Base-by-base conservation (phyloP, 2,797 vertebrate genomes). In the Salmo trutta region DNA sequence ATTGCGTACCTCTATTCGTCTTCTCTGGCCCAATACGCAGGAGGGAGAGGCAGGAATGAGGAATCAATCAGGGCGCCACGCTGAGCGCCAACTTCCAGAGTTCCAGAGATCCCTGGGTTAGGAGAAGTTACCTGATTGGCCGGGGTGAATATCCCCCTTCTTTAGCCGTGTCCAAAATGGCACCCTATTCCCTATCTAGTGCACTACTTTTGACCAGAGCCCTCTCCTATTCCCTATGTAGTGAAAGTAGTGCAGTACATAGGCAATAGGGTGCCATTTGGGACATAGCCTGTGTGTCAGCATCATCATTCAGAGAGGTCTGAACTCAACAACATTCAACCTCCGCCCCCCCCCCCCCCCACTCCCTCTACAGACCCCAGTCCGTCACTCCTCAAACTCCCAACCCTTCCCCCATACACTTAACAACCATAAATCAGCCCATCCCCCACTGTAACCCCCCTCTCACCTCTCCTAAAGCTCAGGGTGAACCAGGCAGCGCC, bases 401-500 rank as follows among this genome's bases (percentile, higher is more conserved):
- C 12, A 12, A 47, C 84, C 90, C 86, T 75, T 85, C 88, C 88
- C 84, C 82, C 69, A 81, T 75, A 81, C 77, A 77, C 81, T 85
- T 80, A 71, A 80, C 87, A 76, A 88, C 87, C 89, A 90, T 91
- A 90, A 91, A 90, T 91, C 90, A 90, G 80, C 88, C 90, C 90
- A 86, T 90, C 88, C 89, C 85, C 91, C 90, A 86, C 76, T 14
- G 59, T 64, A 75, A 78, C 79, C 76, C 74, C 89, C 88, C 41
- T 84, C 81, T 85, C 84, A 88, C 79, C 82, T 90, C 82, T 47
- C 10, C 67, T 69, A 86, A 81, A 89, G 75, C 71, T 70, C 29
- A 16, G 75, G 54, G 75, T 81, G 0, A 73, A 56, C 54, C 53
- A 41, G 74, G 47, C 74, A 69, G 77, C 41, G 70, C 74, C 76